Percentiles rank a stretch among this genome's conserved stretches.
Conservation (phyloP, 2,888 invertebrate genomes). For the Apodemia duryi region DNA sequence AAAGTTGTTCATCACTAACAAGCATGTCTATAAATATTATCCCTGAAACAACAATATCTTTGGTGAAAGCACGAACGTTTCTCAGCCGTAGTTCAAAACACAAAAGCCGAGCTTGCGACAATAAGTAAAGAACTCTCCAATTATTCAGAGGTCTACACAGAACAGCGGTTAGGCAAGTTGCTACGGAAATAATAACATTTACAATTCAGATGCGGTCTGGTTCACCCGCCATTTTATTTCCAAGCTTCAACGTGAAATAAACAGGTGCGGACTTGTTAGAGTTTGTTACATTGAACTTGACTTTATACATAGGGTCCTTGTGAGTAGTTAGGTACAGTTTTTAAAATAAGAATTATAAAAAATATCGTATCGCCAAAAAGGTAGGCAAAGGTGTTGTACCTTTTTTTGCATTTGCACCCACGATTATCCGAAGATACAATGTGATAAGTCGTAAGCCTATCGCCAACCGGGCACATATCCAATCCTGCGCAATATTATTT, state of each 20-base stretch:
- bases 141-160: slow-evolving; percentile 19
- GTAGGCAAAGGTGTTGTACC: no score
- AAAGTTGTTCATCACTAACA: background rate
- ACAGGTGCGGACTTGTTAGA: slow-evolving; percentile 6
- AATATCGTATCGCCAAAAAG: no score
- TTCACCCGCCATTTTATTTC: slow-evolving; percentile 44
- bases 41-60: background rate
- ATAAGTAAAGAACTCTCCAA: slow-evolving; percentile 17
- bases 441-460: no score
- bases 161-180: background rate
- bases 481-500: no score
- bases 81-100: background rate
- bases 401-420: no score
- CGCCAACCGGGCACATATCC: no score
- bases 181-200: slow-evolving; percentile 47
- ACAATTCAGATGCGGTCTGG: slow-evolving; percentile 47
- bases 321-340: background rate
- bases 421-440: no score
- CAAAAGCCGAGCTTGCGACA: slow-evolving; percentile 14
- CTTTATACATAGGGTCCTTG: background rate
- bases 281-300: slow-evolving; percentile 9
- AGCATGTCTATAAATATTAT: background rate
- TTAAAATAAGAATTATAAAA: no score
- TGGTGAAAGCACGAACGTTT: background rate
- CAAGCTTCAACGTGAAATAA: slow-evolving; percentile 29